A percentile compares a stretch with the other conserved stretches of the same genome.
Conservation (phyloP, 2,888 invertebrate genomes). For the Acrobasis repandana region DNA sequence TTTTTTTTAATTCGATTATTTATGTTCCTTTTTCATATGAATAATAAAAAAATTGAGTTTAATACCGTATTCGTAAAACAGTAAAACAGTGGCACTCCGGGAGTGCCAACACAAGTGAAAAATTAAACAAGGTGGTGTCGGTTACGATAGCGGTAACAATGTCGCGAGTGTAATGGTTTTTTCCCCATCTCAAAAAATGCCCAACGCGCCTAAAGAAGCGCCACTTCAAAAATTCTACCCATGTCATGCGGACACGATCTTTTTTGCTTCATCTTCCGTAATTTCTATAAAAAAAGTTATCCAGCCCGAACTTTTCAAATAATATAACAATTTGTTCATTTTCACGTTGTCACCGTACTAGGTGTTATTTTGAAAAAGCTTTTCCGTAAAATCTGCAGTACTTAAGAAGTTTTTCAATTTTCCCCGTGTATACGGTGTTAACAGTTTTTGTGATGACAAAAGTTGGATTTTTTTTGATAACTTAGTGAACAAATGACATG, state of each 20-base stretch:
- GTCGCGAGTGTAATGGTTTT: no score
- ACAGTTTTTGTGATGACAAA: conserved; percentile 21
- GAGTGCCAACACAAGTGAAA: no score
- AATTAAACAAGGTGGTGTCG: no score
- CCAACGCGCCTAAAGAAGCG: no score
- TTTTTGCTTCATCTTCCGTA: background rate
- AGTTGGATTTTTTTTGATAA: conserved; percentile 14
- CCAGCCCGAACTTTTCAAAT: conserved; percentile 14
- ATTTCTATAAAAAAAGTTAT: background rate
- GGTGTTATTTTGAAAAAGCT: conserved; percentile 11
- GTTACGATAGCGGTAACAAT: no score
- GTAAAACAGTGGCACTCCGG: no score
- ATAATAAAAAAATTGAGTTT: no score
- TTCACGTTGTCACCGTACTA: conserved; percentile 11
- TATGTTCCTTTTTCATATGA: no score
- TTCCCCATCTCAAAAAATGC: no score
- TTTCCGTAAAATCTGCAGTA: conserved; percentile 5
- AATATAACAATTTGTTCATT: conserved; percentile 13
- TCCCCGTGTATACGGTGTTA: conserved; percentile 16
- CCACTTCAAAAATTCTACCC: no score
- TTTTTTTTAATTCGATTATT: no score
- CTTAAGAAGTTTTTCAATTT: conserved; percentile 27
- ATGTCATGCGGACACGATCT: background rate
- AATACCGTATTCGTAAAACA: no score
- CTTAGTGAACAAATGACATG: background rate